Conservation (phyloP, 2,888 invertebrate species). For the Lamellibrachia columna region DNA sequence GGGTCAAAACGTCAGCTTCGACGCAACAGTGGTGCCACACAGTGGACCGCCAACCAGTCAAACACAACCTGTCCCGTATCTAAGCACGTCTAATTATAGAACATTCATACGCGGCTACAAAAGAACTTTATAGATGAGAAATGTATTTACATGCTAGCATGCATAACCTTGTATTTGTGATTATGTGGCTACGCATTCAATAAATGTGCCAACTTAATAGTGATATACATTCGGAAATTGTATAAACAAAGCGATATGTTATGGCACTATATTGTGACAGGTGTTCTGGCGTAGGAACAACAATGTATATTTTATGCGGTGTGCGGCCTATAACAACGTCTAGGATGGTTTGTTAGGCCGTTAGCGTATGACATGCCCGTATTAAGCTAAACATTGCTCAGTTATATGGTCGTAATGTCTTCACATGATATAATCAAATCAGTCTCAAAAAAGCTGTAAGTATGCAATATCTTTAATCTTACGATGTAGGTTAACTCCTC, state of each 20-base stretch:
- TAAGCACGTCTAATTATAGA: not conserved
- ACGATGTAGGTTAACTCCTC: not conserved
- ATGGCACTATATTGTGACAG: not conserved
- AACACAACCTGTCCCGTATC: not conserved
- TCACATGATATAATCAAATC: constrained; percentile 26
- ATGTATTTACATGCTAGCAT: not conserved
- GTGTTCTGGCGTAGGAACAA: not conserved
- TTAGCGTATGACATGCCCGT: not conserved
- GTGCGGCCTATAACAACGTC: not conserved
- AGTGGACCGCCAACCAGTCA: not conserved
- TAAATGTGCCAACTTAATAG: not conserved
- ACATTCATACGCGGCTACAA: not conserved
- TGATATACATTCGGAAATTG: not conserved
- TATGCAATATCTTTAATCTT: not conserved
- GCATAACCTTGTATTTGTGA: not conserved
- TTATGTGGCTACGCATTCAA: not conserved
- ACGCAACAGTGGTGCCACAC: not conserved
- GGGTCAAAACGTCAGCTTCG: not conserved
- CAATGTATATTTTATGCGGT: not conserved
- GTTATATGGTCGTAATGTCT: not conserved
- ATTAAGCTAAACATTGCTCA: not conserved
- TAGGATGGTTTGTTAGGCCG: not conserved
- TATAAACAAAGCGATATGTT: not conserved
- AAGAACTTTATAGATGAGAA: not conserved
- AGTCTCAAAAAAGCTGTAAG: constrained; percentile 24